Evolutionary conservation across 1,140 invertebrate genomes (phyloP).

Genomic region (Periplaneta americana): DNA sequence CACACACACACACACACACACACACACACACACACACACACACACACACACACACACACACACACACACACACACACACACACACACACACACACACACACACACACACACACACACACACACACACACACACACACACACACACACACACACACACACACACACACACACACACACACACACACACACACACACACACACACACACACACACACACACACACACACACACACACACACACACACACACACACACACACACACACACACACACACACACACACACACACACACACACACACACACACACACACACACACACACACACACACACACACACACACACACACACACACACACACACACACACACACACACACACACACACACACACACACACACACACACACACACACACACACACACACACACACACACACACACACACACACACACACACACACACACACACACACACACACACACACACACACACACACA

Average conservation of each 20-base stretch:
- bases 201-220: slow-evolving; percentile 14
- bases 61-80: slow-evolving; percentile 20
- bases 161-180: slow-evolving; percentile 21
- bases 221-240: slow-evolving; percentile 11
- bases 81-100: slow-evolving; percentile 21
- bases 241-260: slow-evolving; percentile 11
- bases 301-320: slow-evolving; percentile 11
- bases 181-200: slow-evolving; percentile 21
- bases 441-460: slow-evolving; percentile 11
- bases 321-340: slow-evolving; percentile 11
- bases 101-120: slow-evolving; percentile 21
- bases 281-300: slow-evolving; percentile 11
- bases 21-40: slow-evolving; percentile 19
- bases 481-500: slow-evolving; percentile 11
- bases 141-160: slow-evolving; percentile 21
- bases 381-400: slow-evolving; percentile 11
- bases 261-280: slow-evolving; percentile 11
- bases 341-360: slow-evolving; percentile 11
- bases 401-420: slow-evolving; percentile 11
- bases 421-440: slow-evolving; percentile 11
- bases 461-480: slow-evolving; percentile 11
- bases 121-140: slow-evolving; percentile 21
- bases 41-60: slow-evolving; percentile 31
- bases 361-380: slow-evolving; percentile 11
- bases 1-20: slow-evolving; percentile 19